Percentiles rank a stretch among this genome's conserved stretches.
These are phyloP conservation scores for Ahaetulla prasina DNA, from an alignment of 2,113 vertebrate species.

Conservation along the genomic window DNA sequence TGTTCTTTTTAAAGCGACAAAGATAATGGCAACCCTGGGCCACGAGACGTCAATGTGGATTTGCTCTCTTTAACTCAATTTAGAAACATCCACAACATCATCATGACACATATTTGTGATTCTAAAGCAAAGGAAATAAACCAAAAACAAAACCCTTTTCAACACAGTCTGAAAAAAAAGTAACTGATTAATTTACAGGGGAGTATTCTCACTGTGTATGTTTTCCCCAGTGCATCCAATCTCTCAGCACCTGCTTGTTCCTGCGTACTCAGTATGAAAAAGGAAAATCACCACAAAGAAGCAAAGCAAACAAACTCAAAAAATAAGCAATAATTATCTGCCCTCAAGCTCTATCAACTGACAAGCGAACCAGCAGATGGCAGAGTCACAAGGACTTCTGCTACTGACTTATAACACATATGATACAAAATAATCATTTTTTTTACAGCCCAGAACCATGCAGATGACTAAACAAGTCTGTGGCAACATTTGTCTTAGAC, in stretches of 20 bases:
- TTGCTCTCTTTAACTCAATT: background rate
- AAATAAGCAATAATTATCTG: constrained; percentile 15
- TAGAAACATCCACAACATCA: background rate
- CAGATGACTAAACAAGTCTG: background rate
- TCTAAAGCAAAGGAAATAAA: background rate
- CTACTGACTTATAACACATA: background rate
- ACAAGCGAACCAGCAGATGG: background rate
- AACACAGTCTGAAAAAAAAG: background rate
- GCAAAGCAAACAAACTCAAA: constrained; percentile 2
- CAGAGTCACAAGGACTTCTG: background rate
- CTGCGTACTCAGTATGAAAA: background rate
- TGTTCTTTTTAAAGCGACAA: background rate
- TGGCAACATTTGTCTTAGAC: background rate
- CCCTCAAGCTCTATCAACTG: background rate
- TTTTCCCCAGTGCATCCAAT: background rate
- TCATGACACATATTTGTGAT: background rate
- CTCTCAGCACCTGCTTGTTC: constrained; percentile 16
- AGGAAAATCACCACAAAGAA: constrained; percentile 4
- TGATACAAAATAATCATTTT: background rate
- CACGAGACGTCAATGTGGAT: background rate
- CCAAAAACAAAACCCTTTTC: background rate
- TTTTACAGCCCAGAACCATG: background rate
- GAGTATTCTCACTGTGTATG: background rate
- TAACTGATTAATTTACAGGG: background rate
- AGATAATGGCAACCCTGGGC: fast-evolving